phyloP scores from a whole-genome alignment of 2,888 invertebrate species.

The Rhamnusium bicolor region DNA sequence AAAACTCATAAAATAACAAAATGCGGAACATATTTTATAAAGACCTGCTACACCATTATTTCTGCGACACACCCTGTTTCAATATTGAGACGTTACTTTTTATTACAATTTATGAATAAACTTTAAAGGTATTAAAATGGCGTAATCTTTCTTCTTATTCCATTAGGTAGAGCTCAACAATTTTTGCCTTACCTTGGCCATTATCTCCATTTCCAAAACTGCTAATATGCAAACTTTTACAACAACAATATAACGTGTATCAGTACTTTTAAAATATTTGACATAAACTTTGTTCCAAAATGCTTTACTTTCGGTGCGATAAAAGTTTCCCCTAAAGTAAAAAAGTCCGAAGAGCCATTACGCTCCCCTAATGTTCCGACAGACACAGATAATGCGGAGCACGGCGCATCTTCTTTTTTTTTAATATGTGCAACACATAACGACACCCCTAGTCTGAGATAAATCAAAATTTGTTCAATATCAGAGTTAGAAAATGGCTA shows the following conservation, averaged over 20 bases:
- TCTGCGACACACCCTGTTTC: background rate
- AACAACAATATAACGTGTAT: conserved; percentile 50
- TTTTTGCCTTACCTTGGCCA: conserved; percentile 33
- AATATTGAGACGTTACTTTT: background rate
- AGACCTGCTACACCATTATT: background rate
- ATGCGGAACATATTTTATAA: background rate
- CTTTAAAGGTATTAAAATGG: background rate
- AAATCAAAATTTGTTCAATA: conserved; percentile 65
- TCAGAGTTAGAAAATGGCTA: conserved; percentile 57
- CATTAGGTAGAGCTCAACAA: conserved; percentile 18
- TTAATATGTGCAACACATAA: conserved; percentile 61
- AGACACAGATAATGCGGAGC: conserved; percentile 61
- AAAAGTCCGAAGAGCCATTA: conserved; percentile 65
- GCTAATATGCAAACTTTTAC: conserved; percentile 47
- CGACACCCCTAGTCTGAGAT: conserved; percentile 55
- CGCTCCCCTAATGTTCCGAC: conserved; percentile 61
- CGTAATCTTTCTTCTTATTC: background rate
- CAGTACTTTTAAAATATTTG: conserved; percentile 45
- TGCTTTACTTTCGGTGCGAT: conserved; percentile 54
- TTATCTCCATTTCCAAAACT: conserved; percentile 41
- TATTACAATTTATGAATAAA: background rate
- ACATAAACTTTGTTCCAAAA: conserved; percentile 51
- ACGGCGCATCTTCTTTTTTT: conserved; percentile 61
- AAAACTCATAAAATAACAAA: background rate
- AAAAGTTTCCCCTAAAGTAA: conserved; percentile 62